Base-by-base conservation (phyloP, 2,888 invertebrate species). In the Caenorhabditis sinica region DNA sequence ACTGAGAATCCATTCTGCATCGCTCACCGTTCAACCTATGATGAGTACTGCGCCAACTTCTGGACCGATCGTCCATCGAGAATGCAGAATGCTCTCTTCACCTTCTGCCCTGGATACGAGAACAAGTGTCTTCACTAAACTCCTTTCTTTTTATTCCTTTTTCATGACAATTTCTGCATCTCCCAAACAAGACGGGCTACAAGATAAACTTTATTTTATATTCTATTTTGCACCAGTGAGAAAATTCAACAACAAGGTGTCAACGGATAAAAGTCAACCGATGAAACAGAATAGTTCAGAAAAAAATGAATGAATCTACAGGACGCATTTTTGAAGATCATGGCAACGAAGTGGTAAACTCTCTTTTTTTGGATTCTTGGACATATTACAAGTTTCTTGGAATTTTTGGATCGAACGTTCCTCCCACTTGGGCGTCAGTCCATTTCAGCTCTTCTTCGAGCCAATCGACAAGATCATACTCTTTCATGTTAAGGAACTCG, bases 401-500 rank as follows among this genome's bases (percentile, higher is more conserved):
- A 4, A 77, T 33, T 60, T 82, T 79, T 33, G 85, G 85, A 69
- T 88, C 85, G 5, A 86, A 51, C 2, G 61, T n/a, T 20, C 82
- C 88, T 4, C 83, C 85, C n/a, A 85, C 69, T 25, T 36, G 25
- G 5, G 65, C 83, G 30, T 95, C 83, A 5, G 58, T 63, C 53
- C 82, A 71, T 23, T 95, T 95, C 94, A 96, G 96, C 93, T 95
- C 95, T 93, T 95, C 95, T 93, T 51, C 69, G 17, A 97, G 95
- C 95, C 97, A 97, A 93, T 96, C 96, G 94, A 95, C 94, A 94
- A 96, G 96, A 93, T 95, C 95, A 93, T 94, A 94, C 91, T 95
- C 95, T 93, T 95, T 95, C 95, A 97, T 97, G 93, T 96, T 96
- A 95, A 98, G 95, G 95, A 96, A 96, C 94, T 95, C 95, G 93